Conservation (phyloP, 1,140 invertebrate genomes). For the Drosophila kurseongensis region DNA sequence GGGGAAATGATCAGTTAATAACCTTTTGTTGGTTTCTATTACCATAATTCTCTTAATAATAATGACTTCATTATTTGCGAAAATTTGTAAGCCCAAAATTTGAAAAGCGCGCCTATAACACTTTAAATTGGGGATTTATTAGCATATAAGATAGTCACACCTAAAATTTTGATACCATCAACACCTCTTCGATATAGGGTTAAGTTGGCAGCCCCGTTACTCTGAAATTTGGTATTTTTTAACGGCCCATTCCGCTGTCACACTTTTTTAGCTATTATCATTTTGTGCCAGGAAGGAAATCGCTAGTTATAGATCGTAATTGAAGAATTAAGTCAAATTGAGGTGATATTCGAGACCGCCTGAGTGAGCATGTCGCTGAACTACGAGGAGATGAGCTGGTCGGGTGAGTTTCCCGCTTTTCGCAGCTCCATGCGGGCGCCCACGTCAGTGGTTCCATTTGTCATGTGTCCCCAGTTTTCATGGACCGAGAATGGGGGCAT, state of each 20-base stretch:
- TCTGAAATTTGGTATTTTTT: neutral
- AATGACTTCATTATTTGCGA: no score
- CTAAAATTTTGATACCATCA: no score
- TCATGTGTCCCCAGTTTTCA: neutral
- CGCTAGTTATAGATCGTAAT: conserved; percentile 21
- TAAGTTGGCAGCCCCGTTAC: neutral
- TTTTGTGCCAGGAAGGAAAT: conserved; percentile 24
- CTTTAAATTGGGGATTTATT: no score
- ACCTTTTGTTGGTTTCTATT: no score
- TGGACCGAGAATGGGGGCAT: conserved; percentile 13
- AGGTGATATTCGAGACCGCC: conserved; percentile 6
- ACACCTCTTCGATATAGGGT: neutral
- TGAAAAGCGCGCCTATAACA: no score
- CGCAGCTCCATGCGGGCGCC: conserved; percentile 1
- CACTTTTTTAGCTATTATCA: conserved; percentile 4
- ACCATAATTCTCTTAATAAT: no score
- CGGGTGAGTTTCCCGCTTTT: conserved; percentile 75
- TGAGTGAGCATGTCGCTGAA: conserved; percentile 84
- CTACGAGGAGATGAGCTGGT: conserved; percentile 86
- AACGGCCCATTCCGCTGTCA: neutral
- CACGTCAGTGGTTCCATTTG: conserved; percentile 23
- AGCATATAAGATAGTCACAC: no score
- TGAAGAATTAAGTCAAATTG: conserved; percentile 51
- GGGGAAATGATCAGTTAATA: no score
- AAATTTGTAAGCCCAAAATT: no score